Conservation (phyloP, 2,888 invertebrate species). For the Epsilonema sp. region DNA sequence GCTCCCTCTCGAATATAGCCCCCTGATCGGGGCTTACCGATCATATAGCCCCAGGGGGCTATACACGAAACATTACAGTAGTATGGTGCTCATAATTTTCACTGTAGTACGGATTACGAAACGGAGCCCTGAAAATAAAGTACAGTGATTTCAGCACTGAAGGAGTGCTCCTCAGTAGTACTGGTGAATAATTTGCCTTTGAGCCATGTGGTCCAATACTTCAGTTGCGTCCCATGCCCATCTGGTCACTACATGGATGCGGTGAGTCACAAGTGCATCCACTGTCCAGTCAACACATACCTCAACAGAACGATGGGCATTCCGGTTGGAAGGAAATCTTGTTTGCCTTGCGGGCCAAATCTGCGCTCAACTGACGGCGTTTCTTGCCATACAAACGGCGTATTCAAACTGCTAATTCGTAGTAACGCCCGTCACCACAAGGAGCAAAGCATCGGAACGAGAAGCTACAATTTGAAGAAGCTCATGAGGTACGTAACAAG, state of each 20-base stretch:
- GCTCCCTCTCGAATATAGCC: too few species aligned
- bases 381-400: slow-evolving; percentile 29
- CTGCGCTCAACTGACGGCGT: slow-evolving; percentile 16
- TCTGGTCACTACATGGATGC: slow-evolving; percentile 36
- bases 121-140: too few species aligned
- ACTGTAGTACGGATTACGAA: too few species aligned
- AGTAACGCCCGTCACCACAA: slow-evolving; percentile 7
- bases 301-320: slow-evolving; percentile 16
- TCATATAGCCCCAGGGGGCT: too few species aligned
- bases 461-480: too few species aligned
- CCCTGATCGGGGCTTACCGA: too few species aligned
- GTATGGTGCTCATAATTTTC: too few species aligned
- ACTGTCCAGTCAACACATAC: slow-evolving; percentile 32
- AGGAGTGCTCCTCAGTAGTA: too few species aligned
- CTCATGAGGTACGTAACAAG: too few species aligned
- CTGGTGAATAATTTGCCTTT: too few species aligned
- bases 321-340: slow-evolving; percentile 10
- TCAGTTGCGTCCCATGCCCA: slow-evolving; percentile 38
- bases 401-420: slow-evolving; percentile 10
- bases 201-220: slow-evolving; percentile 3
- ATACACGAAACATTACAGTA: too few species aligned
- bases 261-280: slow-evolving; percentile 27
- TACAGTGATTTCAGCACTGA: too few species aligned
- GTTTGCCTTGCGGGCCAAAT: slow-evolving; percentile 17
- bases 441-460: not conserved